Percentiles rank a stretch among this genome's conserved stretches.
Conservation (phyloP, 2,113 vertebrate genomes). For the Zosterops japonicus region DNA sequence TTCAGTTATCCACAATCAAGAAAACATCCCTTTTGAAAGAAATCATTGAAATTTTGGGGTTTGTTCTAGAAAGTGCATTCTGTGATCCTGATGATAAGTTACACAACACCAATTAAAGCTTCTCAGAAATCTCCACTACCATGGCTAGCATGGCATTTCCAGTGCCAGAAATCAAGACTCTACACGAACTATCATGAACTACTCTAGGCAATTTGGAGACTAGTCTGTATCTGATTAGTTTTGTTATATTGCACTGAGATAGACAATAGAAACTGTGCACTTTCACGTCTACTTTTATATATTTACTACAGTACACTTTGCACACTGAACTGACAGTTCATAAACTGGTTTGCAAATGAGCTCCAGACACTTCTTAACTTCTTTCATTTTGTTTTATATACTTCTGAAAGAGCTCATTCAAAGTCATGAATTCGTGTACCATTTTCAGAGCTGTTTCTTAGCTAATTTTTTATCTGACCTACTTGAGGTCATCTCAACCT, state of each 20-base stretch:
- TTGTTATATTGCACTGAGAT: not conserved
- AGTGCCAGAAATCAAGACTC: not conserved
- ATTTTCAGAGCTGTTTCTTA: not conserved
- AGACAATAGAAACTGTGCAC: not conserved
- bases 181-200: not conserved
- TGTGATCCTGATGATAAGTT: not conserved
- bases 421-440: not conserved
- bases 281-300: not conserved
- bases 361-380: not conserved
- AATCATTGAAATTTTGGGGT: not conserved
- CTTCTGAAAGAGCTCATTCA: not conserved
- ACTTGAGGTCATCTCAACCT: not conserved
- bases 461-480: not conserved
- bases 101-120: not conserved
- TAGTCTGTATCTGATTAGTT: not conserved
- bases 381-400: not conserved
- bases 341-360: not conserved
- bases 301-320: not conserved
- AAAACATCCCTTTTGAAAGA: not conserved
- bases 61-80: not conserved
- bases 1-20: slow-evolving; percentile 20
- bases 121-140: not conserved
- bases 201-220: not conserved
- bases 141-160: not conserved
- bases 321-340: not conserved